phyloP scores from a whole-genome alignment of 2,888 invertebrate genomes.

The Anthophora plumipes region DNA sequence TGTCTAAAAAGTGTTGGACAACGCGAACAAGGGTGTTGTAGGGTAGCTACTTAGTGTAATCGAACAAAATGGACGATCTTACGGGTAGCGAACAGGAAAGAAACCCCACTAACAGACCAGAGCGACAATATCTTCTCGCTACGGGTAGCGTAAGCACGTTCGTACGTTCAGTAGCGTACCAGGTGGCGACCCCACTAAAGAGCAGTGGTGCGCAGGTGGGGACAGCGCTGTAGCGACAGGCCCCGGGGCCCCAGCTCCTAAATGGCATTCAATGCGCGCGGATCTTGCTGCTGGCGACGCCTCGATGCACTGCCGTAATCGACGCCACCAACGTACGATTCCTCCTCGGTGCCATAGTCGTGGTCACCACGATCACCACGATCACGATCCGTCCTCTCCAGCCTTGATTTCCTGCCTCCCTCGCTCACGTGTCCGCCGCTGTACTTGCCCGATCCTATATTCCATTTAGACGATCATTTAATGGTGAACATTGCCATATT shows the following conservation, averaged over 20 bases:
- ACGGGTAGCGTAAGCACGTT: slow-evolving; percentile 73
- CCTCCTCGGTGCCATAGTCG: slow-evolving; percentile 85
- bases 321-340: slow-evolving; percentile 83
- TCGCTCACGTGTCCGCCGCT: slow-evolving; percentile 76
- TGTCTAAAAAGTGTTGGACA: slow-evolving; percentile 6
- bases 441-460: slow-evolving; percentile 71
- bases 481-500: neutral
- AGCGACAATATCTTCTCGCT: slow-evolving; percentile 62
- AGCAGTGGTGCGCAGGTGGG: slow-evolving; percentile 84
- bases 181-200: slow-evolving; percentile 75
- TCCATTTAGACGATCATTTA: neutral
- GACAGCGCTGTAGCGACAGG: slow-evolving; percentile 84
- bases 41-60: slow-evolving; percentile 10
- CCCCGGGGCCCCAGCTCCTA: slow-evolving; percentile 86
- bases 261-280: slow-evolving; percentile 90
- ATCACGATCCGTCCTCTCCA: slow-evolving; percentile 83
- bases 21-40: slow-evolving; percentile 1
- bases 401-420: slow-evolving; percentile 81
- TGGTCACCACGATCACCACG: slow-evolving; percentile 84
- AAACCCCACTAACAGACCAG: slow-evolving; percentile 71
- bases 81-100: slow-evolving; percentile 66
- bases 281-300: slow-evolving; percentile 83
- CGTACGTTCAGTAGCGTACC: slow-evolving; percentile 77
- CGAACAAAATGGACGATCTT: slow-evolving; percentile 30
- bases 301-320: slow-evolving; percentile 88